phyloP scores from a whole-genome alignment of 2,888 invertebrate genomes.

The Desoria tigrina region DNA sequence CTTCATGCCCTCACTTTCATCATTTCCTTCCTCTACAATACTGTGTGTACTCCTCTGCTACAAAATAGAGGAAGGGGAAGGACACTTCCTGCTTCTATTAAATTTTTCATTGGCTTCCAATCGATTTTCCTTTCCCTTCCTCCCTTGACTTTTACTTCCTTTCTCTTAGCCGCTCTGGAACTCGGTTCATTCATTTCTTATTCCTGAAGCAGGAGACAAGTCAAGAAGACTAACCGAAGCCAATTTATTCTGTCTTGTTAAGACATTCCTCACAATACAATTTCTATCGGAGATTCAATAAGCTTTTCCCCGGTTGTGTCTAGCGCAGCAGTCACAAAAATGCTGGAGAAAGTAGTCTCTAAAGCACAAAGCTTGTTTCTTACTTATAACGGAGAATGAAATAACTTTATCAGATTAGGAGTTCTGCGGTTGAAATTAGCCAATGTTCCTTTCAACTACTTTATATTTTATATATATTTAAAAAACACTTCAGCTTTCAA shows the following conservation, averaged over 20 bases:
- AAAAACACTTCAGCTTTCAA: no score
- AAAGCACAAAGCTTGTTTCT: no score
- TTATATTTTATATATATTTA: no score
- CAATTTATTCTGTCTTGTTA: constrained; percentile 11
- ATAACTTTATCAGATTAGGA: no score
- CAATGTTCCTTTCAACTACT: no score
- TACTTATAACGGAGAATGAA: no score
- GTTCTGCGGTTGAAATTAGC: no score
- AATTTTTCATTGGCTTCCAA: constrained; percentile 29
- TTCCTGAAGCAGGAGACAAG: background rate
- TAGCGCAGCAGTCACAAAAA: no score
- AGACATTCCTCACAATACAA: background rate
- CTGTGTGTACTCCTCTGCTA: background rate
- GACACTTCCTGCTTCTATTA: constrained; percentile 5
- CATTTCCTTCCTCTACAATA: background rate
- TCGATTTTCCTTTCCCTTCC: constrained; percentile 21
- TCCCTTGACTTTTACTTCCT: constrained; percentile 10
- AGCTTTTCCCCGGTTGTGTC: no score
- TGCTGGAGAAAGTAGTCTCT: no score
- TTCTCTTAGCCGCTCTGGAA: background rate
- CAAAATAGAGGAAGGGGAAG: background rate
- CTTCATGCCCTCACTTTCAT: no score
- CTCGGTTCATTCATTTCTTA: background rate
- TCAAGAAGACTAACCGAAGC: constrained; percentile 4
- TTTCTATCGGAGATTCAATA: no score